phyloP scores from a whole-genome alignment of 2,797 vertebrate genomes.

The Tapirus indicus region DNA sequence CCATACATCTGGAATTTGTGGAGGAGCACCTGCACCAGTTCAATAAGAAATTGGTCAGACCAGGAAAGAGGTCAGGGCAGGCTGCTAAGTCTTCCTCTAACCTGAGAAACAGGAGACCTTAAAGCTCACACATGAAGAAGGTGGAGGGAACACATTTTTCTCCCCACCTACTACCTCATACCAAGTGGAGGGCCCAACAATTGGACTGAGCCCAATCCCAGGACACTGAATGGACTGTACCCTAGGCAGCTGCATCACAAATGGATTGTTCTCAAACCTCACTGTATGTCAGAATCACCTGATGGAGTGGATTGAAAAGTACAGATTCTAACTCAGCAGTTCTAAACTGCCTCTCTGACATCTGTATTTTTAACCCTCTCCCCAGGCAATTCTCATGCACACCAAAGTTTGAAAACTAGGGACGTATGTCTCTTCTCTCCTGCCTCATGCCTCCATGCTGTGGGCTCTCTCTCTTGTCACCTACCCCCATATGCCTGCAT shows the following conservation, averaged over 20 bases:
- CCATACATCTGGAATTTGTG: background rate
- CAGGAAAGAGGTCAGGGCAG: background rate
- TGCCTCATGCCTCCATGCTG: background rate
- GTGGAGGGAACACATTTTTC: background rate
- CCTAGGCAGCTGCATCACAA: background rate
- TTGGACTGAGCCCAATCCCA: background rate
- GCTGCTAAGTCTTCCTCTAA: background rate
- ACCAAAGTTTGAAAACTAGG: background rate
- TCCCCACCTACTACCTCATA: background rate
- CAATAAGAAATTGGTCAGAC: background rate
- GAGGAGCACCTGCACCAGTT: background rate
- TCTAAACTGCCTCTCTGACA: background rate
- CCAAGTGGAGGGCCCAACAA: fast-evolving
- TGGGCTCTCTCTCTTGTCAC: background rate
- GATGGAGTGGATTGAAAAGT: background rate
- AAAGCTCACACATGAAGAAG: background rate
- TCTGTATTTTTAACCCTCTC: background rate
- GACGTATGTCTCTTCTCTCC: background rate
- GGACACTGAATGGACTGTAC: background rate
- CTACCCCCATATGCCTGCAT: fast-evolving
- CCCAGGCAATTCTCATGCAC: background rate
- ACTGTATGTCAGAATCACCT: background rate
- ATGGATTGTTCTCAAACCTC: background rate
- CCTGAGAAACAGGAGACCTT: background rate
- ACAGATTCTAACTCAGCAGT: background rate